Percentiles rank a stretch among this genome's conserved stretches.
These are phyloP conservation scores for Oryzias curvinotus DNA, from an alignment of 2,113 vertebrate species.

Conservation along the genomic window DNA sequence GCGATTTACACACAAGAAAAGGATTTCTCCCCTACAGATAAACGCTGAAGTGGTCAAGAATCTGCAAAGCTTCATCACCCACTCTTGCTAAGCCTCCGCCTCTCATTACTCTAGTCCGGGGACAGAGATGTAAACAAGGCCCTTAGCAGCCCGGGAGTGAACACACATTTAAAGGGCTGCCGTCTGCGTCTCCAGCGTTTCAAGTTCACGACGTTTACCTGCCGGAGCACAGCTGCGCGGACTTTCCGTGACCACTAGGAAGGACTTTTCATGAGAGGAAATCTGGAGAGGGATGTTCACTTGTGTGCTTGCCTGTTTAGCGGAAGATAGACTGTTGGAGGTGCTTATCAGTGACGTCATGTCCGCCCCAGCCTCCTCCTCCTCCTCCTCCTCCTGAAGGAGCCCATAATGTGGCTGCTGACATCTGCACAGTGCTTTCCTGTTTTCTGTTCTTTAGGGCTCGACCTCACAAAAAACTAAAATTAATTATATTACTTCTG, in stretches of 20 bases:
- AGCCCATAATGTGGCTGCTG: too few species aligned
- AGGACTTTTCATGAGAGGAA: constrained; percentile 9
- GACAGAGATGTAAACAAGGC: constrained; percentile 84
- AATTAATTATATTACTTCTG: background rate
- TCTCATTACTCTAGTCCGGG: constrained; percentile 72
- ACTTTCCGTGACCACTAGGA: constrained; percentile 22
- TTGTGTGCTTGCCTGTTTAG: constrained; percentile 42
- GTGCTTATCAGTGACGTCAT: constrained; percentile 66
- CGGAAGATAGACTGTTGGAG: constrained; percentile 66
- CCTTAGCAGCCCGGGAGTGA: constrained; percentile 33
- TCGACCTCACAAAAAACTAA: too few species aligned
- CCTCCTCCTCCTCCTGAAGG: background rate
- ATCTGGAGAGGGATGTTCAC: constrained; percentile 43
- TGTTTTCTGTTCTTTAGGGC: background rate
- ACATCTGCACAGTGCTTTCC: background rate
- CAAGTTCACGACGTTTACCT: constrained; percentile 59
- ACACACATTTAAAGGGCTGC: constrained; percentile 10
- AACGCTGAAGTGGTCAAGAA: background rate
- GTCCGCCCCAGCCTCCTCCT: constrained; percentile 51
- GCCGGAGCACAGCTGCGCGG: constrained; percentile 15
- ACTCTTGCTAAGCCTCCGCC: constrained; percentile 37
- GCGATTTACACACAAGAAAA: background rate
- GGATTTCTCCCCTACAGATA: background rate
- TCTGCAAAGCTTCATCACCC: constrained; percentile 8
- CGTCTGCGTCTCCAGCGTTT: background rate